Conservation (phyloP, 2,113 vertebrate species). For the Madoqua kirkii region DNA sequence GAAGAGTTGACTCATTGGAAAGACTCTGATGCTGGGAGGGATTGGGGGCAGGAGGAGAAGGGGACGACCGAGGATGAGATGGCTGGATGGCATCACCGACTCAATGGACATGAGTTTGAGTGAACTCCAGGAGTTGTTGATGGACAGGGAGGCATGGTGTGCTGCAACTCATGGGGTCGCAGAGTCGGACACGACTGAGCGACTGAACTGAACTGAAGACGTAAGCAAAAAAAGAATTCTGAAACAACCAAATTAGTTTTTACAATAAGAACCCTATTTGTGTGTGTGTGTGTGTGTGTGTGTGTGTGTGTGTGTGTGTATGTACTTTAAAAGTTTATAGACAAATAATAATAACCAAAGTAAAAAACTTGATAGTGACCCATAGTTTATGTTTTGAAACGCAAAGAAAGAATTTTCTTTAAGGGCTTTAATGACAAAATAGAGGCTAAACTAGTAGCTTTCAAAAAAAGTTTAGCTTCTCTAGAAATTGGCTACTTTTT, state of each 20-base stretch:
- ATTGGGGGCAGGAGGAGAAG: too few species aligned
- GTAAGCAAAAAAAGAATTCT: neutral
- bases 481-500: neutral
- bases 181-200: fast-evolving
- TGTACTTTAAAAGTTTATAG: neutral
- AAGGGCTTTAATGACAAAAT: neutral
- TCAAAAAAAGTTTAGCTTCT: neutral
- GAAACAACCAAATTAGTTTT: neutral
- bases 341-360: neutral
- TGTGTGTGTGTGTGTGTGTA: neutral
- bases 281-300: neutral
- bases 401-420: neutral
- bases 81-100: too few species aligned
- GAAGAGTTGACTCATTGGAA: too few species aligned
- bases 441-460: neutral
- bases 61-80: too few species aligned
- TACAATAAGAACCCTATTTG: neutral
- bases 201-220: neutral
- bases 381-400: neutral
- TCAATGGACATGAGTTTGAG: fast-evolving
- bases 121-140: fast-evolving
- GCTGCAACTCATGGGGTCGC: too few species aligned
- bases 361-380: neutral
- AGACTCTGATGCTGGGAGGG: too few species aligned
- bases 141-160: too few species aligned